phyloP scores from a whole-genome alignment of 1,140 invertebrate species.

The Eciton burchellii region DNA sequence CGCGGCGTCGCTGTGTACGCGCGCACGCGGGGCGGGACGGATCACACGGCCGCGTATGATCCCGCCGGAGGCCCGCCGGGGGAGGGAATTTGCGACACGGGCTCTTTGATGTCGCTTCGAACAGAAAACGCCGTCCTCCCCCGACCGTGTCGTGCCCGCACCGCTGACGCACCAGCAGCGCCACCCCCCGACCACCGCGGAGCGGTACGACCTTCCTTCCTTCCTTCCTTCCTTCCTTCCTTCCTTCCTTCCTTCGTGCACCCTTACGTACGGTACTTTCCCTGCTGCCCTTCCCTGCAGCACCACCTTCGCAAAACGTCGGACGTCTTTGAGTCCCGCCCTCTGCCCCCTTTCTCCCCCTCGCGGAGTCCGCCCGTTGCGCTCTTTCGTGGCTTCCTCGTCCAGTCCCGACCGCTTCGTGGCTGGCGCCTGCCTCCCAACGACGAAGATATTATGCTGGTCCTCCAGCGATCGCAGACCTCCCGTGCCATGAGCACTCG shows the following conservation, averaged over 20 bases:
- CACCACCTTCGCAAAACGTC: constrained; percentile 55
- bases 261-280: constrained; percentile 37
- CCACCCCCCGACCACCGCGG: constrained; percentile 26
- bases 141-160: constrained; percentile 32
- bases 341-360: constrained; percentile 25
- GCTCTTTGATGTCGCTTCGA: constrained; percentile 77
- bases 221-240: constrained; percentile 63
- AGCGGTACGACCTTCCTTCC: constrained; percentile 55
- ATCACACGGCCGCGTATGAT: constrained; percentile 37
- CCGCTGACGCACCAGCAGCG: too few species aligned
- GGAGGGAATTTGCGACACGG: constrained; percentile 77
- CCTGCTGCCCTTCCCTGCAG: constrained; percentile 45
- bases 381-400: constrained; percentile 69
- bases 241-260: constrained; percentile 51
- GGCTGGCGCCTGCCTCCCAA: constrained; percentile 47
- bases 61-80: constrained; percentile 1
- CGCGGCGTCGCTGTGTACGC: constrained; percentile 41
- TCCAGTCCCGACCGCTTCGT: constrained; percentile 71
- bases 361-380: constrained; percentile 21
- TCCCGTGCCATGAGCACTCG: constrained; percentile 68
- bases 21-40: constrained; percentile 20
- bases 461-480: too few species aligned
- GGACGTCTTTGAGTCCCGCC: constrained; percentile 66
- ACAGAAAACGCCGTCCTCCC: constrained; percentile 69
- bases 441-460: constrained; percentile 66